These are phyloP conservation scores for Zaprionus lachaisei DNA, from an alignment of 1,140 invertebrate species.

Conservation along the genomic window DNA sequence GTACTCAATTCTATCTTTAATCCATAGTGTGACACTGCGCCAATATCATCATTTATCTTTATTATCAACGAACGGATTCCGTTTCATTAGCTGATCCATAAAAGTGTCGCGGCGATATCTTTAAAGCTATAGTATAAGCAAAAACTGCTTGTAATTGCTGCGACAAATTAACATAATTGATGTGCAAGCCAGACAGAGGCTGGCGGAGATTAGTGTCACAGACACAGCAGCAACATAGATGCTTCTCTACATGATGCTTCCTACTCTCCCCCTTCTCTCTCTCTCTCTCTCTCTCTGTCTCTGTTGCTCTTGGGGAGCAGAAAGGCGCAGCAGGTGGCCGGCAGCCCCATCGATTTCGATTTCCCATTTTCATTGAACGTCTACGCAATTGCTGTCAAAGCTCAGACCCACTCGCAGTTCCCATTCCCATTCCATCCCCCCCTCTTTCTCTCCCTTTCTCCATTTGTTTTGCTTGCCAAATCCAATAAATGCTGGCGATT, in stretches of 20 bases:
- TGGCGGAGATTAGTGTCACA: constrained; percentile 33
- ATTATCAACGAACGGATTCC: constrained; percentile 13
- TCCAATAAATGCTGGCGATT: constrained; percentile 74
- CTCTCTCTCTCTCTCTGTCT: neutral
- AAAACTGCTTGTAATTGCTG: constrained; percentile 71
- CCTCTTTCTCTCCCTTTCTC: neutral
- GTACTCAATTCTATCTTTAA: too few species aligned
- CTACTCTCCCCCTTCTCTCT: neutral
- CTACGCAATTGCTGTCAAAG: constrained; percentile 44
- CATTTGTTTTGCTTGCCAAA: constrained; percentile 48
- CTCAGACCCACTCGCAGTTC: constrained; percentile 4
- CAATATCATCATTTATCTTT: constrained; percentile 39
- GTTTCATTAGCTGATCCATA: constrained; percentile 28
- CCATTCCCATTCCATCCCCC: neutral
- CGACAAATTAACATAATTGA: constrained; percentile 79
- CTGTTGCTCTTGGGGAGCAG: constrained; percentile 12
- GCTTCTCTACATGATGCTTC: neutral
- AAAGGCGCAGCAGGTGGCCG: constrained; percentile 72
- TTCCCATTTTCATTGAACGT: constrained; percentile 40
- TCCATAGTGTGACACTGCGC: neutral
- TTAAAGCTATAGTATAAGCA: constrained; percentile 17
- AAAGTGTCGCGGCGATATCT: constrained; percentile 35
- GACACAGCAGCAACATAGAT: neutral
- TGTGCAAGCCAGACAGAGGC: constrained; percentile 41
- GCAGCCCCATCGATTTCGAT: constrained; percentile 70